These are phyloP conservation scores for Lithodes maja DNA, from an alignment of 2,888 invertebrate species.

Conservation along the genomic window DNA sequence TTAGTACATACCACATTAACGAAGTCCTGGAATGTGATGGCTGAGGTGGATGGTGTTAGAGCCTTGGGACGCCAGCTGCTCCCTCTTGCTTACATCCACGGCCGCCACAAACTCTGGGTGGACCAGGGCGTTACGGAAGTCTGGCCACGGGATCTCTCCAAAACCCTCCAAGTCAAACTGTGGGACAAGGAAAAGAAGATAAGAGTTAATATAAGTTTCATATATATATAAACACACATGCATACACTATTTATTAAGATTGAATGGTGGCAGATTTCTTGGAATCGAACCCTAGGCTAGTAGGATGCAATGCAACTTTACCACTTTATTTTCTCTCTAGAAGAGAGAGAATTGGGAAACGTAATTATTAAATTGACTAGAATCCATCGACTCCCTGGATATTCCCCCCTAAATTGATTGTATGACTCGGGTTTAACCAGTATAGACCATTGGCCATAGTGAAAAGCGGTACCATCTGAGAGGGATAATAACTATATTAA, in stretches of 20 bases:
- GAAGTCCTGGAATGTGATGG: conserved; percentile 94
- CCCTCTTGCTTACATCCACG: conserved; percentile 84
- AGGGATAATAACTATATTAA: no score
- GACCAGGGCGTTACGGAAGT: conserved; percentile 85
- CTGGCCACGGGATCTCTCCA: conserved; percentile 91
- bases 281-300: no score
- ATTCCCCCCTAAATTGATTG: no score
- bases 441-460: no score
- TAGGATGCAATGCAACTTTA: no score
- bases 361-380: no score
- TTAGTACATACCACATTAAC: conserved; percentile 90
- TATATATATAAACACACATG: neutral
- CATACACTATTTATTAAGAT: neutral
- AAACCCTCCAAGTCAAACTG: conserved; percentile 95
- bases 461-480: no score
- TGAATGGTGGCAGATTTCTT: neutral
- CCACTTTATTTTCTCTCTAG: no score
- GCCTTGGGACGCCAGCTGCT: conserved; percentile 84
- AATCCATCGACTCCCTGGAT: no score
- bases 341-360: no score
- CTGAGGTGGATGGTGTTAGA: conserved; percentile 82
- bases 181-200: conserved; percentile 71
- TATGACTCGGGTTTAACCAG: no score
- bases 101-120: conserved; percentile 86
- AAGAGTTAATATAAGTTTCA: neutral